Conservation (phyloP, 1,140 invertebrate species). For the Papilio glaucus region DNA sequence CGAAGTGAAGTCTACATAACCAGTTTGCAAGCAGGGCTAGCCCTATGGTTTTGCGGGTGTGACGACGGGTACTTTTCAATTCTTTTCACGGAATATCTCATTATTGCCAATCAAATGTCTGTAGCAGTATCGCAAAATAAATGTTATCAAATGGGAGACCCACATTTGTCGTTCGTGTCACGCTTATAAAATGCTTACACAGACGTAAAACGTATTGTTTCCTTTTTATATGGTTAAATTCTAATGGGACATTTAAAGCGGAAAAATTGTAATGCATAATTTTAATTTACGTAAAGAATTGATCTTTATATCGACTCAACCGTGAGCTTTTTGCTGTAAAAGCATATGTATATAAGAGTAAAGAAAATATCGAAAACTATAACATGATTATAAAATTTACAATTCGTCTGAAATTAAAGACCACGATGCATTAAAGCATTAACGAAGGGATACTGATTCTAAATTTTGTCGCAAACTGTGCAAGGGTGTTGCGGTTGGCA, state of each 20-base stretch:
- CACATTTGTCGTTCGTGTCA: conserved; percentile 25
- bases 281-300: conserved; percentile 25
- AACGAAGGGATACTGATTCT: background rate
- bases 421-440: background rate
- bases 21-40: conserved; percentile 37
- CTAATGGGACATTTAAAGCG: conserved; percentile 9
- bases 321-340: background rate
- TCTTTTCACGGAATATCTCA: conserved; percentile 32
- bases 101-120: conserved; percentile 18
- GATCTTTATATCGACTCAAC: conserved; percentile 1
- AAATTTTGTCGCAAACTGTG: background rate
- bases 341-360: background rate
- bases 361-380: background rate
- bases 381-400: background rate
- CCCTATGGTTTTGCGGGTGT: conserved; percentile 35
- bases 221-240: background rate
- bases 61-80: conserved; percentile 36
- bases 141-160: conserved; percentile 19
- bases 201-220: conserved; percentile 24
- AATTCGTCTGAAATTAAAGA: background rate
- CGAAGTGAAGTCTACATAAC: conserved; percentile 38
- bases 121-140: conserved; percentile 13
- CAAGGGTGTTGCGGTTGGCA: conserved; percentile 2
- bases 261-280: conserved; percentile 11
- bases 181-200: conserved; percentile 34